Evolutionary conservation across 2,888 invertebrate genomes (phyloP).

Genomic region (Apamea monoglypha): DNA sequence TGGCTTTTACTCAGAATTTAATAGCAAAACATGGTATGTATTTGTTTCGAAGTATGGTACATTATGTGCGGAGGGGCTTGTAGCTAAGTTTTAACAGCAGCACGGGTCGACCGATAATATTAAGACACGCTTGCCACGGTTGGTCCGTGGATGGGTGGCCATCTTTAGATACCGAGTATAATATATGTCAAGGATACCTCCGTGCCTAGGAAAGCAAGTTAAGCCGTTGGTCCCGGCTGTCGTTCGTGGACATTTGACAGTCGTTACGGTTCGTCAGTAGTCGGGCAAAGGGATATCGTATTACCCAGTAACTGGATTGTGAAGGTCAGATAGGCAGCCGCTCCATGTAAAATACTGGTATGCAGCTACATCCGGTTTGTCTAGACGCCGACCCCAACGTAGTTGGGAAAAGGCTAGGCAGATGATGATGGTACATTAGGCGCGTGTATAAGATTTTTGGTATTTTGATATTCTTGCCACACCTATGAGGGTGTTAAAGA

Average conservation of each 20-base stretch:
- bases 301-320: too few relatives aligned
- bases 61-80: not conserved
- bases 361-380: too few relatives aligned
- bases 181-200: not conserved
- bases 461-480: not conserved
- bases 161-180: not conserved
- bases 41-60: conserved; percentile 1
- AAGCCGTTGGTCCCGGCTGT: not conserved
- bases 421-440: not conserved
- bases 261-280: not conserved
- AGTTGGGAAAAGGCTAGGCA: too few relatives aligned
- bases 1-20: conserved; percentile 22
- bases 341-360: too few relatives aligned
- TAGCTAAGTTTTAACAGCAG: too few relatives aligned
- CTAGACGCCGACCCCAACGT: too few relatives aligned
- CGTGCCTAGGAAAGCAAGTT: not conserved
- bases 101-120: not conserved
- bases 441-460: not conserved
- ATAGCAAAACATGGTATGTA: conserved; percentile 10
- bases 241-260: not conserved
- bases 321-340: too few relatives aligned
- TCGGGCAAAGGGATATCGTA: not conserved
- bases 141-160: not conserved
- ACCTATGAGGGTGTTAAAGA: not conserved
- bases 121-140: not conserved